Percentiles rank a stretch among this genome's conserved stretches.
These are phyloP conservation scores for Nephrotoma guestfalica DNA, from an alignment of 2,888 invertebrate species.

Conservation along the genomic window DNA sequence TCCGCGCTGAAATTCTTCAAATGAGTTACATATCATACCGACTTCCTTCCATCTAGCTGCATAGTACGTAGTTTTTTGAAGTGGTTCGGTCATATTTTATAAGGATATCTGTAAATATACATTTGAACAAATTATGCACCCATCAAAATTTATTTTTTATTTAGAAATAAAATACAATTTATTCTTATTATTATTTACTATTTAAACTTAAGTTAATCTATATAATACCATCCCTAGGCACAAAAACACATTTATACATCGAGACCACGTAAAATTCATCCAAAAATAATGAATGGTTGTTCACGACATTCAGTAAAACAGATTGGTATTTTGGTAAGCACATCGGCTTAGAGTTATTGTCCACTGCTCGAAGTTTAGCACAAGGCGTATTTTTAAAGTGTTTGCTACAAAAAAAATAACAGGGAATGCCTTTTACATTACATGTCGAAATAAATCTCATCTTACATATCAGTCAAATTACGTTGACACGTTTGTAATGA, in stretches of 20 bases:
- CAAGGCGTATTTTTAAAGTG: not conserved
- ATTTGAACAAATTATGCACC: not conserved
- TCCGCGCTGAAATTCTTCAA: not conserved
- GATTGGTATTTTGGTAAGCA: not conserved
- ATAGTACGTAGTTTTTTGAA: not conserved
- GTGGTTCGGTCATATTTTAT: not conserved
- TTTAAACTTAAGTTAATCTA: too few species aligned
- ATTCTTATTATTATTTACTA: not conserved
- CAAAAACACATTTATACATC: not conserved
- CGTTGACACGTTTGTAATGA: not conserved
- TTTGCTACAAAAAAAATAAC: not conserved
- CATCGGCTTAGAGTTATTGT: not conserved
- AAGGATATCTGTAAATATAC: not conserved
- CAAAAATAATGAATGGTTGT: not conserved
- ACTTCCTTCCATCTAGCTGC: not conserved
- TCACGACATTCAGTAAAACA: not conserved
- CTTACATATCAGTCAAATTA: not conserved
- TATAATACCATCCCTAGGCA: not conserved
- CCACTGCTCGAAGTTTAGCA: not conserved
- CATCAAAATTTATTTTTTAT: not conserved
- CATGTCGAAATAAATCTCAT: not conserved
- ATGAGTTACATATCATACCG: not conserved
- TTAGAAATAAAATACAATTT: not conserved
- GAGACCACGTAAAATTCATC: not conserved
- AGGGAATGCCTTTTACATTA: not conserved